Percentiles rank a stretch among this genome's conserved stretches.
phyloP scores from a whole-genome alignment of 2,888 invertebrate species.

The Ametastegia equiseti region DNA sequence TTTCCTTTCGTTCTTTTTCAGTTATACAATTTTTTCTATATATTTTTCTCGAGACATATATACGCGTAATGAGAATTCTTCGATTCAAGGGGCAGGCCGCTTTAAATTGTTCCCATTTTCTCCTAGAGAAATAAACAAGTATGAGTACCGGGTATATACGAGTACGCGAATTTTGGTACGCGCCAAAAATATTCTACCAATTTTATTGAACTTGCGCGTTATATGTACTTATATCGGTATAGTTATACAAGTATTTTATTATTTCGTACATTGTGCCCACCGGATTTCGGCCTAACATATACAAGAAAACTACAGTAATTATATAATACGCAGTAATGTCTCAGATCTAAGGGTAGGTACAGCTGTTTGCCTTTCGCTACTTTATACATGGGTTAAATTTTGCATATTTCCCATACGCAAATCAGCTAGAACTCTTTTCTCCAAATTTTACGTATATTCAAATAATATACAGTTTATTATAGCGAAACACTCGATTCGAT shows the following conservation, averaged over 20 bases:
- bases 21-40: no score
- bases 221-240: no score
- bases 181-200: background rate
- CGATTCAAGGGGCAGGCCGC: slow-evolving; percentile 1
- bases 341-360: background rate
- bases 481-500: background rate
- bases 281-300: slow-evolving; percentile 10
- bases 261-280: background rate
- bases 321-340: background rate
- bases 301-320: slow-evolving; percentile 7
- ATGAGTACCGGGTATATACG: background rate
- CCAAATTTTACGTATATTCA: background rate
- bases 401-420: background rate
- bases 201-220: background rate
- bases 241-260: no score
- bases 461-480: no score
- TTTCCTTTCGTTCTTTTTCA: background rate
- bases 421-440: background rate
- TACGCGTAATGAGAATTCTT: background rate
- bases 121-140: slow-evolving; percentile 29
- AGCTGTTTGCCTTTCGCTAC: background rate
- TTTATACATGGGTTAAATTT: background rate
- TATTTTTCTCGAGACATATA: background rate
- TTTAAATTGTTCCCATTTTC: slow-evolving; percentile 42
- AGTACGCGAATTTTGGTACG: background rate